Conservation (phyloP, 1,140 invertebrate species). For the Micrasema minimum region DNA sequence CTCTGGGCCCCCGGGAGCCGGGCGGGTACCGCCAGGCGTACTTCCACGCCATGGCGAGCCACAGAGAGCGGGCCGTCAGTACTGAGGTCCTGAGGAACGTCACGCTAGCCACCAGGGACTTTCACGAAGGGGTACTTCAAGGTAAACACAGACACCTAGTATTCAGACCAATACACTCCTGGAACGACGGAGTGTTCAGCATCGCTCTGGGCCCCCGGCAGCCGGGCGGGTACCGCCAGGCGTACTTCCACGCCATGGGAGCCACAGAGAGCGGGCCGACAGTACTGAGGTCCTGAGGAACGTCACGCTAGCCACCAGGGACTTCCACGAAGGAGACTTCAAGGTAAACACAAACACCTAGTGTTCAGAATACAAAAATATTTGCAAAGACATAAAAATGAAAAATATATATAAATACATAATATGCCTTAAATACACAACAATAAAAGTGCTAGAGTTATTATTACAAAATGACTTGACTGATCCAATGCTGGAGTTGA, state of each 20-base stretch:
- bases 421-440: too few relatives aligned
- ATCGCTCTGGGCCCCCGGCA: conserved; percentile 69
- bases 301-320: conserved; percentile 66
- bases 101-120: conserved; percentile 67
- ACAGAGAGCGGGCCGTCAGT: conserved; percentile 78
- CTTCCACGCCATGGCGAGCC: conserved; percentile 78
- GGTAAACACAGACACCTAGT: too few relatives aligned
- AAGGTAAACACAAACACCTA: too few relatives aligned
- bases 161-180: too few relatives aligned
- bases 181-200: conserved; percentile 80
- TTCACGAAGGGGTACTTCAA: conserved; percentile 68
- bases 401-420: too few relatives aligned
- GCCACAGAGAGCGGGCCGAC: conserved; percentile 73
- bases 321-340: conserved; percentile 69
- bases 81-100: conserved; percentile 73
- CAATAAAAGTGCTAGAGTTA: too few relatives aligned
- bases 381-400: too few relatives aligned
- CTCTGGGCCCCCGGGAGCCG: conserved; percentile 73
- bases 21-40: conserved; percentile 79
- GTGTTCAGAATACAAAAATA: too few relatives aligned
- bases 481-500: too few relatives aligned
- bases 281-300: conserved; percentile 74
- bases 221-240: conserved; percentile 66
- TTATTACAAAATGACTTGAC: too few relatives aligned
- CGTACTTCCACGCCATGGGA: conserved; percentile 78